Evolutionary conservation across 2,888 invertebrate genomes (phyloP), one percentile per base, ranked within the genome.

Genomic region (Plutella xylostella): DNA sequence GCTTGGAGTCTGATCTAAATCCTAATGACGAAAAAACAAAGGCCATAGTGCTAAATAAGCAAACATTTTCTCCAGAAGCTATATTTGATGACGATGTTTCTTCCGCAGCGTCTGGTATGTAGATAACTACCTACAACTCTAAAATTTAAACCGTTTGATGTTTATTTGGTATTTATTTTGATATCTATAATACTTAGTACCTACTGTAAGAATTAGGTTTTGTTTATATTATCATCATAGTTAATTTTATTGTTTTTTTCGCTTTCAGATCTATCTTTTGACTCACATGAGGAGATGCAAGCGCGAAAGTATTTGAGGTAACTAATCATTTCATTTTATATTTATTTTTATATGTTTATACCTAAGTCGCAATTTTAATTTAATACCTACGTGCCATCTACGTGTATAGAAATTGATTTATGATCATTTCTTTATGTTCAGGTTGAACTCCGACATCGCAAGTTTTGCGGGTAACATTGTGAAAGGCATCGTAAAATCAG

Each of bases 391-490:
- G 5, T 12, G 9, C 17, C 17, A 7, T 33, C 7, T 39, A n/a
- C n/a, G n/a, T n/a, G n/a, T n/a, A n/a, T n/a, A n/a, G n/a, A n/a
- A n/a, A n/a, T n/a, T n/a, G n/a, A n/a, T n/a, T n/a, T n/a, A n/a
- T n/a, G n/a, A n/a, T n/a, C 25, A 19, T 18, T 33, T 7, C 2
- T 33, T 39, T 25, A 19, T 47, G 45, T 58, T 45, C 49, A 79
- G 80, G 46, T 40, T 52, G 0, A 57, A 73, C 44, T 55, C 58
- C 1, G 79, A 75, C 45, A 56, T 57, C 2, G 65, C 70, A 12
- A 79, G 80, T 52, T 80, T 77, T 50, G 74, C 74, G 3, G 82
- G 80, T 2, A 57, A 48, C 14, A 37, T 67, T 5, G 53, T 82
- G 14, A 70, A 52, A 47, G 50, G 45, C 3, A 72, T 82, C 9